A percentile compares a stretch with the other conserved stretches of the same genome.
Evolutionary conservation across 2,888 invertebrate genomes (phyloP).

Genomic region (Lissocephala sabroskyi): DNA sequence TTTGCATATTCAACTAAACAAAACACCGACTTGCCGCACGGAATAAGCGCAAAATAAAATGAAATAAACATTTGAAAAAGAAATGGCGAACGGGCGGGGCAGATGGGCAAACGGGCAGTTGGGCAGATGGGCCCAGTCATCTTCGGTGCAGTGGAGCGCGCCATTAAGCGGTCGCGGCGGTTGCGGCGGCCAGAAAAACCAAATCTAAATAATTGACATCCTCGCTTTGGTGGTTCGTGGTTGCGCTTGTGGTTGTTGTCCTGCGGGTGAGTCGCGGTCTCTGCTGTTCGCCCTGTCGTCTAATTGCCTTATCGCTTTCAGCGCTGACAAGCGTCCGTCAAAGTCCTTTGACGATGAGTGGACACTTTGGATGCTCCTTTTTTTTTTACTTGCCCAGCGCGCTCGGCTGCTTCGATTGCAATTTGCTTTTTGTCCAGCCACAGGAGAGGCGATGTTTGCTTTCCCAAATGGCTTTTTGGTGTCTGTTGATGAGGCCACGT

Average conservation of each 20-base stretch:
- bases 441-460: constrained; percentile 31
- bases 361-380: constrained; percentile 42
- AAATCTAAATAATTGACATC: constrained; percentile 53
- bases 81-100: constrained; percentile 20
- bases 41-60: constrained; percentile 15
- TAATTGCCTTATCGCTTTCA: constrained; percentile 70
- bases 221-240: constrained; percentile 15
- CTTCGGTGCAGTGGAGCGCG: constrained; percentile 28
- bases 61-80: constrained; percentile 37
- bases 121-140: constrained; percentile 35
- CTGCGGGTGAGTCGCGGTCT: constrained; percentile 18
- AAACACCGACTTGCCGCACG: constrained; percentile 58
- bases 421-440: constrained; percentile 25
- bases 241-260: constrained; percentile 10
- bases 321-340: constrained; percentile 47
- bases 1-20: constrained; percentile 70
- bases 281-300: constrained; percentile 21
- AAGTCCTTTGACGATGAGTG: constrained; percentile 59
- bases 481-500: constrained; percentile 26
- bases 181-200: constrained; percentile 21
- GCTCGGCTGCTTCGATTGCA: constrained; percentile 50
- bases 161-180: constrained; percentile 39
- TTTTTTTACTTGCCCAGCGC: neutral
- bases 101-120: constrained; percentile 37
- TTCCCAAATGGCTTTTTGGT: constrained; percentile 44